Evolutionary conservation across 2,113 vertebrate genomes (phyloP).

Genomic region (Ictalurus punctatus): DNA sequence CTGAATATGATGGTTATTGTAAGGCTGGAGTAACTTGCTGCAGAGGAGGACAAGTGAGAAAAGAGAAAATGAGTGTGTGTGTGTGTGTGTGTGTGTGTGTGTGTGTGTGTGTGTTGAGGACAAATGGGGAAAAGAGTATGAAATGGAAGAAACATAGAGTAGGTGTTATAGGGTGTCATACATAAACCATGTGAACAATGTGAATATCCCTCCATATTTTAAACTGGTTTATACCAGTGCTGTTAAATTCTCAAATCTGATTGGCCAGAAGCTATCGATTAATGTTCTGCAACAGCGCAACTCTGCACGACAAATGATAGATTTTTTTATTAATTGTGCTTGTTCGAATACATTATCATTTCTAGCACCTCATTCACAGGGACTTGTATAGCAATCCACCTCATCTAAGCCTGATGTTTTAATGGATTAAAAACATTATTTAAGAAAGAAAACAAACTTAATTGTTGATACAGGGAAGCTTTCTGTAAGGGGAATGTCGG

Average conservation of each 20-base stretch:
- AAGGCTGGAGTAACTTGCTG: constrained; percentile 62
- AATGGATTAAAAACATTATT: not conserved
- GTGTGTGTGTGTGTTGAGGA: not conserved
- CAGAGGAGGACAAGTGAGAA: constrained; percentile 51
- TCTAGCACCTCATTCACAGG: not conserved
- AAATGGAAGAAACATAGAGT: not conserved
- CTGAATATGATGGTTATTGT: constrained; percentile 68
- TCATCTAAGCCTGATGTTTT: not conserved
- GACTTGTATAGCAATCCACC: not conserved
- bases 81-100: too few relatives aligned
- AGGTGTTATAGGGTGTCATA: not conserved
- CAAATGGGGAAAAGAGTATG: not conserved
- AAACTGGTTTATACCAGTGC: not conserved
- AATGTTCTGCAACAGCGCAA: not conserved
- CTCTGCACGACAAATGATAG: not conserved
- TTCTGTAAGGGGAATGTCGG: too few relatives aligned
- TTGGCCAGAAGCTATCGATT: not conserved
- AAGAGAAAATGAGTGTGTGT: not conserved
- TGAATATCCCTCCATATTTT: not conserved
- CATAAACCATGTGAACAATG: not conserved
- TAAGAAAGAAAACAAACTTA: not conserved
- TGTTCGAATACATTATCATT: not conserved
- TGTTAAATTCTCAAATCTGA: not conserved
- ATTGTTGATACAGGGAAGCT: too few relatives aligned
- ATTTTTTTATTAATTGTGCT: not conserved